A percentile compares a stretch with the other conserved stretches of the same genome.
These are phyloP conservation scores for Penaeus vannamei DNA, from an alignment of 1,140 invertebrate genomes.

Conservation along the genomic window DNA sequence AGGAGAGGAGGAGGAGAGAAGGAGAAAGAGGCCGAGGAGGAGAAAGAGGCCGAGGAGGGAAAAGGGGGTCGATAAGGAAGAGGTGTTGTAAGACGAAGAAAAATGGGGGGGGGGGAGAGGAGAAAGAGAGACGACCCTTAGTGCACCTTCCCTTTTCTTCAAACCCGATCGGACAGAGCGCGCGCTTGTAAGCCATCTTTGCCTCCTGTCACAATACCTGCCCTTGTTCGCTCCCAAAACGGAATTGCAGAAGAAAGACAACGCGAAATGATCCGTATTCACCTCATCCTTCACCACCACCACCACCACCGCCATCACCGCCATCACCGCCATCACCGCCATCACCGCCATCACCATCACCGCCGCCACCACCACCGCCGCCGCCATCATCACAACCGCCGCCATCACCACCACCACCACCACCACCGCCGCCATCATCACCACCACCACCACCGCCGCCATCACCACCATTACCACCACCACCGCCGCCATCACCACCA, in stretches of 20 bases:
- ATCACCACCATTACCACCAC: background rate
- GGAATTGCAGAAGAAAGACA: background rate
- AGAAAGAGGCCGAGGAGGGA: background rate
- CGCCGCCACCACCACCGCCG: background rate
- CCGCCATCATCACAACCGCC: background rate
- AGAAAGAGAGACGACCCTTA: background rate
- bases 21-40: background rate
- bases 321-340: background rate
- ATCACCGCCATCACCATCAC: background rate
- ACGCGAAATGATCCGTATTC: background rate
- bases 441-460: background rate
- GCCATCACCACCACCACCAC: background rate
- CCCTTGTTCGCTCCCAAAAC: background rate
- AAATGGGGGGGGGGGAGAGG: background rate
- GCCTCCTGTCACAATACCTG: background rate
- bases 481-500: background rate
- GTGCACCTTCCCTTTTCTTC: too few relatives aligned
- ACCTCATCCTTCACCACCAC: background rate
- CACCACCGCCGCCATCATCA: background rate
- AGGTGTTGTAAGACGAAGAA: background rate
- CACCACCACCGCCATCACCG: background rate
- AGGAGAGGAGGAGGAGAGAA: constrained; percentile 10
- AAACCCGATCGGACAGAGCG: too few relatives aligned
- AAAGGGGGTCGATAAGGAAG: background rate
- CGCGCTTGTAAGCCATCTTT: background rate